These are phyloP conservation scores for Sinentomon sp. DNA, from an alignment of 2,888 invertebrate genomes.

Conservation along the genomic window DNA sequence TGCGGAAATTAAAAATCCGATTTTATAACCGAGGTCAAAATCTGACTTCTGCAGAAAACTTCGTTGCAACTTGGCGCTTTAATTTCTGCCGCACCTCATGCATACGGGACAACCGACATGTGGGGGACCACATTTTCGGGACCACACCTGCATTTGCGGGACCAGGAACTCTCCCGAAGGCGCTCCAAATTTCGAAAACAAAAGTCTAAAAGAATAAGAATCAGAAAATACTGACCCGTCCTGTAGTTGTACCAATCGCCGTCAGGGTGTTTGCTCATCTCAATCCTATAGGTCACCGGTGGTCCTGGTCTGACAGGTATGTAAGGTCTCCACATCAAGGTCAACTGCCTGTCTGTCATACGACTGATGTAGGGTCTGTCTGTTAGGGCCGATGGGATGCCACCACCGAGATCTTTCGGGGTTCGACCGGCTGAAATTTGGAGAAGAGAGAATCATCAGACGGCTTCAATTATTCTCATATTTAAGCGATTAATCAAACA, in stretches of 20 bases:
- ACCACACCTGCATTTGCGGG: no score
- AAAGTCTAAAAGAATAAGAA: neutral
- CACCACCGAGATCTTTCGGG: slow-evolving; percentile 28
- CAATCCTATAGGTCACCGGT: slow-evolving; percentile 79
- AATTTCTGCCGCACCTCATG: no score
- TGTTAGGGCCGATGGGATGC: slow-evolving; percentile 58
- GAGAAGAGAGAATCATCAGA: neutral
- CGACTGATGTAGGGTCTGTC: slow-evolving; percentile 76
- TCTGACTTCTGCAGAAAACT: no score
- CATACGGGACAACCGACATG: no score
- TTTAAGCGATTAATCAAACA: neutral
- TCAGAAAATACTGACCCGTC: slow-evolving; percentile 31
- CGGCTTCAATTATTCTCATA: neutral
- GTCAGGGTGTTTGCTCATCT: slow-evolving; percentile 72
- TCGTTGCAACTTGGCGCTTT: no score
- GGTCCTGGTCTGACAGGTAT: slow-evolving; percentile 59
- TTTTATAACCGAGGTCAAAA: no score
- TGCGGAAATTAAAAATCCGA: no score
- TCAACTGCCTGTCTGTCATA: slow-evolving; percentile 66
- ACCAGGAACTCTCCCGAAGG: no score
- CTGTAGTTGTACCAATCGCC: slow-evolving; percentile 78
- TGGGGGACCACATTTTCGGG: no score
- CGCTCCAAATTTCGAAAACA: slow-evolving; percentile 2
- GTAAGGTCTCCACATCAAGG: slow-evolving; percentile 78
- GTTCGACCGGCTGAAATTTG: slow-evolving; percentile 7